Conservation (phyloP, 2,113 vertebrate species). For the Caranx ignobilis region DNA sequence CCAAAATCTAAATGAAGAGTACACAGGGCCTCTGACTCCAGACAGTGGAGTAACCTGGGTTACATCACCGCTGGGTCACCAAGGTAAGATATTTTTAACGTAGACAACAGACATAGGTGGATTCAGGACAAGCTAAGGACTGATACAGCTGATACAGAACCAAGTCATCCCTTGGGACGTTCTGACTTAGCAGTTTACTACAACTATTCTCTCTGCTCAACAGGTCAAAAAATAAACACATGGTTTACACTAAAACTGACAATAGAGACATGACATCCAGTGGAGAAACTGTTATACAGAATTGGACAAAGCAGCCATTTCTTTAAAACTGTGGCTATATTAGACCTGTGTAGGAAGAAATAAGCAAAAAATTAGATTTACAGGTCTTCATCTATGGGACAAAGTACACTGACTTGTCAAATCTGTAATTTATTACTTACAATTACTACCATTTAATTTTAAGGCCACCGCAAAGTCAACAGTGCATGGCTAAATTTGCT, state of each 20-base stretch:
- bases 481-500: neutral
- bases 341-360: too few species aligned
- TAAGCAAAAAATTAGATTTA: too few species aligned
- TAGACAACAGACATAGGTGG: constrained; percentile 9
- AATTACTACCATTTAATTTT: too few species aligned
- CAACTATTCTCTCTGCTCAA: neutral
- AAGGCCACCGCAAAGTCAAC: neutral
- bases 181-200: neutral
- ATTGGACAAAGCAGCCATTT: too few species aligned
- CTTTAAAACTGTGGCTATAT: too few species aligned
- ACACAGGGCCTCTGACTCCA: constrained; percentile 21
- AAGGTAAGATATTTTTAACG: constrained; percentile 45
- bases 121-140: constrained; percentile 22
- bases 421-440: too few species aligned
- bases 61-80: constrained; percentile 51
- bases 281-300: neutral
- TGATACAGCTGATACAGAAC: neutral
- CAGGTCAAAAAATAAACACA: neutral
- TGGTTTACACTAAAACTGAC: neutral
- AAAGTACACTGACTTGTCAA: too few species aligned
- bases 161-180: neutral
- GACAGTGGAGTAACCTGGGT: constrained; percentile 46
- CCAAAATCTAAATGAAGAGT: constrained; percentile 23
- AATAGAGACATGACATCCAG: neutral
- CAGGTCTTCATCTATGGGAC: too few species aligned